These are phyloP conservation scores for Champsocephalus esox DNA, from an alignment of 2,797 vertebrate species.

Conservation along the genomic window DNA sequence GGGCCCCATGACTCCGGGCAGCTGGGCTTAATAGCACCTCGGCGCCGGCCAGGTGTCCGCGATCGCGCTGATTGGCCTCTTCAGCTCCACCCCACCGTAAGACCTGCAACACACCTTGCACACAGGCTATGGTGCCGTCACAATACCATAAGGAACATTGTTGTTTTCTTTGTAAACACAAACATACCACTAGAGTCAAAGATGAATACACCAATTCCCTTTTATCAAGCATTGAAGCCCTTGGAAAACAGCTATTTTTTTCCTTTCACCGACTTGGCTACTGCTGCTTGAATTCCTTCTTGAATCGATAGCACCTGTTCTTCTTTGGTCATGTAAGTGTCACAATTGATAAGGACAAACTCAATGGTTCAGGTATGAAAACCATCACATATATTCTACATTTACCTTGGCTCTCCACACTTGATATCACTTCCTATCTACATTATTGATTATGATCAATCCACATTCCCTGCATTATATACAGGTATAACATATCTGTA, in stretches of 20 bases:
- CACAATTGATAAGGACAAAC: background rate
- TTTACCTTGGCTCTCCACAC: background rate
- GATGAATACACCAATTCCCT: background rate
- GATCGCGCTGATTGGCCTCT: too few relatives aligned
- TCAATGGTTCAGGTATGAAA: background rate
- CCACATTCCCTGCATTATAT: background rate
- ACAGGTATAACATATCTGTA: background rate
- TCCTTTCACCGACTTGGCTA: background rate
- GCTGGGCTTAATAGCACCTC: too few relatives aligned
- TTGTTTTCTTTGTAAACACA: background rate
- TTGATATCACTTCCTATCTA: background rate
- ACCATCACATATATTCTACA: background rate
- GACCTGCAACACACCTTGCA: too few relatives aligned
- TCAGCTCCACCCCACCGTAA: too few relatives aligned
- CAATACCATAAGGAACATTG: too few relatives aligned
- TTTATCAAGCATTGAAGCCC: background rate
- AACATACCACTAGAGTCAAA: background rate
- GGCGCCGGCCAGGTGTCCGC: too few relatives aligned
- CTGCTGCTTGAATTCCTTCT: background rate
- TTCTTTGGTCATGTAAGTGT: background rate
- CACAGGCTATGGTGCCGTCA: too few relatives aligned
- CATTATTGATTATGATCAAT: background rate
- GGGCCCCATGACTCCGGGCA: too few relatives aligned
- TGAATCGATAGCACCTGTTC: background rate
- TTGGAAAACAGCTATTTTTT: background rate